Base-by-base conservation (phyloP, 2,888 invertebrate genomes). In the Tiliacea aurago region DNA sequence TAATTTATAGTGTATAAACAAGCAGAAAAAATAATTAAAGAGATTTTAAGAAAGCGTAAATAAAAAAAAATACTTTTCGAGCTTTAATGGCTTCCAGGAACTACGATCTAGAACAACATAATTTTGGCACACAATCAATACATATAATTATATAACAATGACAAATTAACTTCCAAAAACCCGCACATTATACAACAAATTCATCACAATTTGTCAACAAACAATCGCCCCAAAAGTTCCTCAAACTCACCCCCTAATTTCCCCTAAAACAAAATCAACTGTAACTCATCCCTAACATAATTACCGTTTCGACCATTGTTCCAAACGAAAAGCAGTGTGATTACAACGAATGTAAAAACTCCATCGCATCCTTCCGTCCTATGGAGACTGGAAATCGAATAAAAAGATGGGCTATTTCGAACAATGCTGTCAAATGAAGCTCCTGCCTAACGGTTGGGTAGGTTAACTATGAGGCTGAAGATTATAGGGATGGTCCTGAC, bases 401-500 rank as follows among this genome's bases (percentile, higher is more conserved):
- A 86, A 88, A 87, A 82, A 78, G 69, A 72, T 78, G 33, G 76
- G 70, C 75, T 68, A 84, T 84, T 81, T 66, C 81, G 84, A 84
- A 90, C 89, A 89, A 90, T 89, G 76, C 83, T 77, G 80, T 83
- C 86, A 89, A 89, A 90, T 87, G 86, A 90, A 84, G 84, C 73
- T 43, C 64, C 71, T 69, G 41, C 70, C 82, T 79, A 80, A 76
- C 79, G 65, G 62, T 59, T 13, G 0, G 23, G 11, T 71, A 68
- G 70, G 69, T 10, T 47, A 45, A 51, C 73, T 51, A 78, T 56
- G 43, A 37, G 11, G 1, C 11, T 41, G 9, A 10, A 20, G 28
- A 28, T 55, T 45, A 37, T 4, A 9, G n/a, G 18, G 49, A 62
- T 43, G 7, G 10, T 71, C 59, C 43, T 56, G 47, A 45, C 11